A percentile compares a stretch with the other conserved stretches of the same genome.
These are phyloP conservation scores for Lates calcarifer DNA, from an alignment of 2,113 vertebrate genomes.

Conservation along the genomic window DNA sequence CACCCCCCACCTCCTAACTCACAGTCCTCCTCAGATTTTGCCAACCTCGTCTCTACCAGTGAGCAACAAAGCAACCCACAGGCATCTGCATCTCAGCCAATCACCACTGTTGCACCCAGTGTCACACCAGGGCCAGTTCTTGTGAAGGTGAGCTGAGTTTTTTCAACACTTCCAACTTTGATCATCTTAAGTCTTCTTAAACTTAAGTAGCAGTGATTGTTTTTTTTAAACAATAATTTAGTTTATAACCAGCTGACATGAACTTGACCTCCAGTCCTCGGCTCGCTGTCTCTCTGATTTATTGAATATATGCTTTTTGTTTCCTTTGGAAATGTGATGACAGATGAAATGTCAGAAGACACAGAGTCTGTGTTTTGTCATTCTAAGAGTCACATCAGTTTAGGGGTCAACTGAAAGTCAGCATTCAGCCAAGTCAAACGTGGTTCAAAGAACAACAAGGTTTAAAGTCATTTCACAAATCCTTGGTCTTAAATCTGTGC, in stretches of 20 bases:
- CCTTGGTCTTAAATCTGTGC: constrained; percentile 47
- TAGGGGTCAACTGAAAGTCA: constrained; percentile 39
- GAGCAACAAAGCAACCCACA: constrained; percentile 77
- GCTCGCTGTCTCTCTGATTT: constrained; percentile 33
- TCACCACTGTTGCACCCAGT: constrained; percentile 74
- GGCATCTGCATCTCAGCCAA: constrained; percentile 73
- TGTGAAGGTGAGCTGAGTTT: constrained; percentile 87
- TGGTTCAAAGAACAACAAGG: constrained; percentile 59
- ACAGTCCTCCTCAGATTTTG: constrained; percentile 84
- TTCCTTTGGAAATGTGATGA: constrained; percentile 51
- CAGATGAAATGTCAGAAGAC: constrained; percentile 37
- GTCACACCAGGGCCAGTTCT: constrained; percentile 87
- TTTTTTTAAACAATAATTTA: not conserved
- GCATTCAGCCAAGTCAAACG: constrained; percentile 50
- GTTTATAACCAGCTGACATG: constrained; percentile 31
- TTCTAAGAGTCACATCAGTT: constrained; percentile 53
- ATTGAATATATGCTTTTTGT: constrained; percentile 35
- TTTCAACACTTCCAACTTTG: not conserved
- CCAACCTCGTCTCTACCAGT: constrained; percentile 80
- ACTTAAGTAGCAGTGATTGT: not conserved
- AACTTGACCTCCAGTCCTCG: constrained; percentile 23
- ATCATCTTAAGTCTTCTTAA: not conserved
- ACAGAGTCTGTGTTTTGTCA: constrained; percentile 70
- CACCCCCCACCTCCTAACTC: constrained; percentile 83
- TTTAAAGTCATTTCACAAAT: constrained; percentile 61